phyloP scores from a whole-genome alignment of 1,140 invertebrate genomes.

The Latrodectus geometricus region DNA sequence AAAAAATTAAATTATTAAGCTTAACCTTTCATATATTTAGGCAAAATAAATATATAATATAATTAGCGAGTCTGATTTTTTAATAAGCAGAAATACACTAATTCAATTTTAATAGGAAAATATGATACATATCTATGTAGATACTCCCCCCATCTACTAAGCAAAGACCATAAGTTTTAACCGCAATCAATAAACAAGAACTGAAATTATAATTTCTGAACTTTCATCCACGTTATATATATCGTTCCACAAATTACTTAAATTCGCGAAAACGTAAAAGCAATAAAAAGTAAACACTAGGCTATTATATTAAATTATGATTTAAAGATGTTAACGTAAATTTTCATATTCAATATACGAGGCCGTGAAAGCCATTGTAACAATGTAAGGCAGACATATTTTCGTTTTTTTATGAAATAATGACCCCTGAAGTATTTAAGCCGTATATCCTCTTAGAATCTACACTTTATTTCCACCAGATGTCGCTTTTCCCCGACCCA shows the following conservation, averaged over 20 bases:
- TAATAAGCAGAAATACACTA: no score
- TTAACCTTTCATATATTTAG: no score
- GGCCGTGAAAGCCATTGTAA: background rate
- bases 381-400: background rate
- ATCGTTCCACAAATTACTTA: background rate
- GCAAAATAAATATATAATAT: no score
- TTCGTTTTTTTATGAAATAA: constrained; percentile 9
- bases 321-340: background rate
- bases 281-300: background rate
- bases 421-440: constrained; percentile 6
- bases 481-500: constrained; percentile 8
- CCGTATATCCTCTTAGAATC: constrained; percentile 6
- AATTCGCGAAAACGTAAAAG: background rate
- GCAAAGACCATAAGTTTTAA: no score
- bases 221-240: no score
- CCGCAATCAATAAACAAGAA: no score
- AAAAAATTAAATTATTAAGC: no score
- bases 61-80: no score
- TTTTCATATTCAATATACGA: background rate
- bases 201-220: no score
- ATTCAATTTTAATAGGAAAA: no score
- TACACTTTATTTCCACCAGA: constrained; percentile 4
- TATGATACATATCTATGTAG: no score
- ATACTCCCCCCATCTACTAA: no score
- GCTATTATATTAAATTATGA: background rate